Percentiles rank a stretch among this genome's conserved stretches.
Conservation (phyloP, 2,113 vertebrate species). For the Cricetomys ansorgei region DNA sequence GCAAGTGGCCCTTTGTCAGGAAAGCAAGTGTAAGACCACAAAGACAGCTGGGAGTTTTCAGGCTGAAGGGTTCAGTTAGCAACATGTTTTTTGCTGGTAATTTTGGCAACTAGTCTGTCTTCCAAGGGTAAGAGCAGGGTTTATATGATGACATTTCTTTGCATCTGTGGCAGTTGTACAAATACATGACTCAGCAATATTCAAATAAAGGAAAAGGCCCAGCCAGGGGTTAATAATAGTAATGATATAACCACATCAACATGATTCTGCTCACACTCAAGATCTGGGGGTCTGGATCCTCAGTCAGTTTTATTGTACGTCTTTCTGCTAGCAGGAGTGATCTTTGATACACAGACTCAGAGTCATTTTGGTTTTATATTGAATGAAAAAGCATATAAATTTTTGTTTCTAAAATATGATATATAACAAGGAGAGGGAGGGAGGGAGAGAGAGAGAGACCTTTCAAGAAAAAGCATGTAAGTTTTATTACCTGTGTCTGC, state of each 20-base stretch:
- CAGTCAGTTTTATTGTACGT: constrained; percentile 18
- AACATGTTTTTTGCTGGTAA: constrained; percentile 40
- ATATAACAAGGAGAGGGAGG: not conserved
- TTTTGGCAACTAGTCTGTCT: constrained; percentile 12
- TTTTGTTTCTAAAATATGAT: constrained; percentile 58
- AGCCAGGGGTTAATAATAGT: not conserved
- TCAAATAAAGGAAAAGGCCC: not conserved
- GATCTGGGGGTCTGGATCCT: constrained; percentile 36
- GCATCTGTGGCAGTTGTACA: not conserved
- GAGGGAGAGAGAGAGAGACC: not conserved
- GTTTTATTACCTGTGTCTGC: not conserved
- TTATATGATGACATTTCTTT: not conserved
- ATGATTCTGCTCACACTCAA: not conserved
- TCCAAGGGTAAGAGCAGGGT: not conserved
- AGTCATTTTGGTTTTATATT: constrained; percentile 53
- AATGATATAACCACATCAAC: not conserved
- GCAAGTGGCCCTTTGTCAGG: constrained; percentile 48
- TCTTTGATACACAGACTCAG: constrained; percentile 59
- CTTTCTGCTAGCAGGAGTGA: constrained; percentile 41
- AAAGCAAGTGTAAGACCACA: constrained; percentile 37
- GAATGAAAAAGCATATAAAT: not conserved
- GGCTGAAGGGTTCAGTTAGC: not conserved
- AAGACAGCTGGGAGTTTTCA: constrained; percentile 3
- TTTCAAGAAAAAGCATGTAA: constrained; percentile 4
- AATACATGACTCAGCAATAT: not conserved